These are phyloP conservation scores for Onchidella celtica DNA, from an alignment of 2,888 invertebrate genomes.

Conservation along the genomic window DNA sequence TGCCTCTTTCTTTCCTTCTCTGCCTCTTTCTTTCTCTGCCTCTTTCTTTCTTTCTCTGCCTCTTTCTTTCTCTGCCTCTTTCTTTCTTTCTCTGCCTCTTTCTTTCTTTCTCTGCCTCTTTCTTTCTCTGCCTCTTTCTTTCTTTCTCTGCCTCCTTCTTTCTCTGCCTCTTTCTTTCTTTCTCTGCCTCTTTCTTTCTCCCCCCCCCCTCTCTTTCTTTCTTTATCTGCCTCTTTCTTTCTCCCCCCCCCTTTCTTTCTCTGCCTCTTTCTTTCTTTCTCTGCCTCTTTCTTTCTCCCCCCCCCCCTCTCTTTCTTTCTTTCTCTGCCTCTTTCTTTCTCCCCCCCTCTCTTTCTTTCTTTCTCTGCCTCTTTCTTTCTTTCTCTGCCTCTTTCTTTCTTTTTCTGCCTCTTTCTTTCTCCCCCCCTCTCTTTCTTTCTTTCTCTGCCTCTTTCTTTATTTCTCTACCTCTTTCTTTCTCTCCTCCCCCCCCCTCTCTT, in stretches of 20 bases:
- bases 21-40: neutral
- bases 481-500: neutral
- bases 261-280: neutral
- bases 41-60: neutral
- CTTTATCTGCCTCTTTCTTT: too few relatives aligned
- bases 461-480: neutral
- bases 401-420: neutral
- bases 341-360: neutral
- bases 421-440: neutral
- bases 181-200: neutral
- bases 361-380: slow-evolving; percentile 38
- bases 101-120: slow-evolving; percentile 2
- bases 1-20: neutral
- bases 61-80: neutral
- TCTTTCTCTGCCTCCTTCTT: neutral
- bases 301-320: neutral
- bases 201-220: too few relatives aligned
- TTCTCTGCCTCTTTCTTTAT: neutral
- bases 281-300: slow-evolving; percentile 13
- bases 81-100: neutral
- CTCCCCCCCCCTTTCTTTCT: neutral
- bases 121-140: slow-evolving; percentile 11
- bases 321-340: too few relatives aligned
- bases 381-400: slow-evolving; percentile 32
- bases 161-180: neutral